Base-by-base conservation (phyloP, 1,140 invertebrate genomes). In the Glossosoma conforme region DNA sequence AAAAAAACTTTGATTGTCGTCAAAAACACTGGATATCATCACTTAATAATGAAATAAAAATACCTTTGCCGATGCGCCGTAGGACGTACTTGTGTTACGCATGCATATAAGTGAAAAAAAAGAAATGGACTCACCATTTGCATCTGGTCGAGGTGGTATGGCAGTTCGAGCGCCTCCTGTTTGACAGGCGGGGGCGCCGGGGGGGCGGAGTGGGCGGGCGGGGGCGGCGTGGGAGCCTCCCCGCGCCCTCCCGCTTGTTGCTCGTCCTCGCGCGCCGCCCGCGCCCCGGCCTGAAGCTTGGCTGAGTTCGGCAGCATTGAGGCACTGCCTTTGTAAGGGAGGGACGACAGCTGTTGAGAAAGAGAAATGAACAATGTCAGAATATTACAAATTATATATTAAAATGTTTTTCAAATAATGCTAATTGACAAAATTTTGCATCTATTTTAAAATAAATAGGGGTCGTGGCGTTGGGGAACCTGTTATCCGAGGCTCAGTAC, bases 261-360 rank as follows among this genome's bases (percentile, higher is more conserved):
- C n/a, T n/a, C n/a, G n/a, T n/a, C n/a, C n/a, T 14, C 2, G 35
- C n/a, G 13, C 50, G 17, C 41, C 52, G 17, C 41, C 52, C 9
- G 11, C 40, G 14, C 22, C 50, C 38, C 38, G 15, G 20, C 37
- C 19, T 53, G 44, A 32, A 25, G 35, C 32, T 54, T 58, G 32
- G 48, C 32, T 24, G 42, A 48, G 20, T n/a, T n/a, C n/a, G 25
- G 14, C 24, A 30, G 28, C 24, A 58, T 21, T 15, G 41, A 28
- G 8, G 56, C 46, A 52, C 56, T 58, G 14, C 56, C 42, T 28
- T 58, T 58, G 43, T 54, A 58, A n/a, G 46, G 41, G 24, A 50
- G 40, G 14, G 56, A 30, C 13, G 54, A 47, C 32, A 58, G 45
- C 55, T 57, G 46, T 17, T 24, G 47, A 50, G n/a, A 22, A 42